Base-by-base conservation (phyloP, 2,888 invertebrate genomes). In the Monoplex corrugatus region DNA sequence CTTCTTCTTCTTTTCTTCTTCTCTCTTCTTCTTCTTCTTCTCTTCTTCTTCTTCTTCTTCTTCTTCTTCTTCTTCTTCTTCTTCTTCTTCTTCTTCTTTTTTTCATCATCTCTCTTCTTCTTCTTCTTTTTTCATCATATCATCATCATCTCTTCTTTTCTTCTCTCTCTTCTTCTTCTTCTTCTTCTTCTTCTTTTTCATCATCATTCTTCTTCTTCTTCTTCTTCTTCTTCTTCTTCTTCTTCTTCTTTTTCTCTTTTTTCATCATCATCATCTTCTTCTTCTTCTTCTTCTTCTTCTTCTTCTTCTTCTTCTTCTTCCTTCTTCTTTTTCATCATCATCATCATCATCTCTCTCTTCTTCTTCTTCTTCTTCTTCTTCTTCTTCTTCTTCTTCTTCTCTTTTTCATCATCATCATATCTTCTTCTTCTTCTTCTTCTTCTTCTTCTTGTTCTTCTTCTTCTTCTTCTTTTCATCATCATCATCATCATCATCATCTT, bases 81-180 rank as follows among this genome's bases (percentile, higher is more conserved):
- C 63, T 38, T 85, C 38, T 85, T 40, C 40, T 38, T 85, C 38
- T 57, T 28, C 38, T 38, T 63, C 28, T 85, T 38, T 85, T 32
- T 38, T 8, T 57, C 57, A 40, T 38, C 63, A 57, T 85, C 57
- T 85, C 63, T 85, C 85, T 85, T 38, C 38, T 38, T 63, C 38
- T 38, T n/a, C 35, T 3, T 0, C 23, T 38, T 63, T 1, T 63
- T 23, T 63, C 63, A 63, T 32, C 16, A 0, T 38, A 38, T 44
- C 16, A 8, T 28, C 3, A 16, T n/a, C 8, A n/a, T 5, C 68
- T 68, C 23, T 68, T 5, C 19, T 32, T 16, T 32, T 35, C 3
- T 19, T 68, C 86, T 86, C 68, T 63, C 40, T 85, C 32, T 63
- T 38, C 40, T 38, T 63, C 38, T 44, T 2, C 44, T n/a, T 82